Base-by-base conservation (phyloP, 2,888 invertebrate genomes). In the Argyra leucocephala region DNA sequence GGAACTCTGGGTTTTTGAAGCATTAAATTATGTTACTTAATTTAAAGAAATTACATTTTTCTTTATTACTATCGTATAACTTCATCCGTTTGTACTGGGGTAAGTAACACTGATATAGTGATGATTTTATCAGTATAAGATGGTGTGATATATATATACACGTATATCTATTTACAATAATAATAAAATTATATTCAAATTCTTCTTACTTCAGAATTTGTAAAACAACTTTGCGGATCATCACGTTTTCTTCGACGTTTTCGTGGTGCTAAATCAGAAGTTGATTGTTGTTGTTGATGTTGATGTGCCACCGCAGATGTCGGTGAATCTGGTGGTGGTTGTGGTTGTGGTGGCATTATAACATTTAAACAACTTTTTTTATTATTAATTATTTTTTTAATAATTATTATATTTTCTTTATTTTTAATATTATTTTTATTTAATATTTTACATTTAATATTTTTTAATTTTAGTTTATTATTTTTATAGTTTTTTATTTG, bases 231-330 rank as follows among this genome's bases (percentile, higher is more conserved):
- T 74, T 83, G 83, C 71, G 83, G 83, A 77, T 83, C 83, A 81
- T 84, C 83, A 80, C 83, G 83, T 79, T 84, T 83, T 80, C 84
- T 82, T 80, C 83, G 82, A 80, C 84, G 82, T 82, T 84, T 84
- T 81, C 84, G 82, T 79, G 83, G 82, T 80, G 81, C 82, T 71
- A 82, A 81, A 81, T 83, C 71, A 67, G 71, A 69, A 67, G 72
- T 71, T 80, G 72, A 72, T 65, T 81, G 83, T 81, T 83, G 82
- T 22, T 58, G 22, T 22, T 22, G 58, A 22, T 58, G 58, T 58
- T 48, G 48, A 12, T 48, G 48, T 48, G 48, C 48, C 18, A 18
- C 18, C n/a, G 48, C 18, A 2, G 48, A 2, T 15, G 48, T 18
- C n/a, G 48, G 12, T 48, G 48, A 5, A 3, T 15, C 48, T 48